These are phyloP conservation scores for Loxodonta africana DNA, from an alignment of 2,113 vertebrate genomes.

Conservation along the genomic window DNA sequence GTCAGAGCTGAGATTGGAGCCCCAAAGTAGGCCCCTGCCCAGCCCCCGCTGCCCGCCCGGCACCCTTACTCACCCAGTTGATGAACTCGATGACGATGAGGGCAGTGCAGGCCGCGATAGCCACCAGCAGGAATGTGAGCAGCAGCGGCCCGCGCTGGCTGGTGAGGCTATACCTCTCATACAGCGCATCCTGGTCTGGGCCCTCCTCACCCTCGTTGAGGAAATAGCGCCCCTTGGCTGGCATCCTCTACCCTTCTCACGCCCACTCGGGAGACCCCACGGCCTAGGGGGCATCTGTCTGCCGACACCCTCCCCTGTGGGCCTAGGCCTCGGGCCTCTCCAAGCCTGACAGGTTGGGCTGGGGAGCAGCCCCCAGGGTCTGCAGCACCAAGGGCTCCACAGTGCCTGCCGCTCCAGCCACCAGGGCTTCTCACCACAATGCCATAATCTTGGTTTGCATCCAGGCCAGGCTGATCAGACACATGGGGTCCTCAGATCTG, in stretches of 20 bases:
- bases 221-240: conserved; percentile 97
- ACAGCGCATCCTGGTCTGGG: conserved; percentile 90
- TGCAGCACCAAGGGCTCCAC: neutral
- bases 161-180: conserved; percentile 95
- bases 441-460: accelerated
- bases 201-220: conserved; percentile 94
- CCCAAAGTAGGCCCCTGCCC: neutral
- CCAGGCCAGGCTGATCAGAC: neutral
- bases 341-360: neutral
- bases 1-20: too few species aligned
- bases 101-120: conserved; percentile 87
- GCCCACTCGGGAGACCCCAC: neutral
- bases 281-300: neutral
- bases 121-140: conserved; percentile 93
- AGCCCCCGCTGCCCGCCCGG: accelerated
- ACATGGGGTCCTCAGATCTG: neutral
- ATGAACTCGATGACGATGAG: conserved; percentile 91
- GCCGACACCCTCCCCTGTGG: accelerated
- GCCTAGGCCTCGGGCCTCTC: conserved; percentile 9
- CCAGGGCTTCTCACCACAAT: neutral
- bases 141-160: conserved; percentile 95
- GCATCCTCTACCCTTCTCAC: conserved; percentile 93
- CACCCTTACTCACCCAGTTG: conserved; percentile 89
- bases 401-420: accelerated
- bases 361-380: neutral